Evolutionary conservation across 1,140 invertebrate species (phyloP).

Genomic region (Philopotamus ludificatus): DNA sequence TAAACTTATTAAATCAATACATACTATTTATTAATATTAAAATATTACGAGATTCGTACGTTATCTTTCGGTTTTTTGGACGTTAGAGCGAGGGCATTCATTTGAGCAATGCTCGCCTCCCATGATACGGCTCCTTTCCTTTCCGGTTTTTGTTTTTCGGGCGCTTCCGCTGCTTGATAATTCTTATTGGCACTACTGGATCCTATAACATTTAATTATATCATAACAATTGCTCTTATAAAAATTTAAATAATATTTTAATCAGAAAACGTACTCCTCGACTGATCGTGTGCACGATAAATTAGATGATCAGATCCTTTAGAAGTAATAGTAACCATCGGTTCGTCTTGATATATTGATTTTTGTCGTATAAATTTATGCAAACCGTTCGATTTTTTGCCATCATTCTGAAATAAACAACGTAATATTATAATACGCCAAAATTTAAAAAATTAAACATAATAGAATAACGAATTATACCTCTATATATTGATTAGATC

Average conservation of each 20-base stretch:
- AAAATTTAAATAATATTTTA: not conserved
- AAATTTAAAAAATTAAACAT: too few relatives aligned
- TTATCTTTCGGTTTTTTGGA: conserved; percentile 45
- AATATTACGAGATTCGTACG: conserved; percentile 28
- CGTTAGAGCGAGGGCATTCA: conserved; percentile 50
- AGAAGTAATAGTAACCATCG: conserved; percentile 35
- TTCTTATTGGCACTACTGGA: not conserved
- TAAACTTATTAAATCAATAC: not conserved
- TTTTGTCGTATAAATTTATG: too few relatives aligned
- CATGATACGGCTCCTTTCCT: conserved; percentile 49
- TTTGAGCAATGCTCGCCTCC: conserved; percentile 53
- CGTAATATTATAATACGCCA: too few relatives aligned
- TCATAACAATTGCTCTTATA: not conserved
- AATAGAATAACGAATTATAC: too few relatives aligned
- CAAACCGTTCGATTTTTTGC: conserved; percentile 37
- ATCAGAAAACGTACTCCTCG: conserved; percentile 4
- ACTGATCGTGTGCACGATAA: conserved; percentile 20
- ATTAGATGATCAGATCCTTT: conserved; percentile 29
- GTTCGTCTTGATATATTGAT: too few relatives aligned
- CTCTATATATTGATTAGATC: too few relatives aligned
- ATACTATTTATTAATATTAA: not conserved
- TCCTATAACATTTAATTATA: not conserved
- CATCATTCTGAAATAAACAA: too few relatives aligned
- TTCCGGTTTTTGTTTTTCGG: conserved; percentile 39
- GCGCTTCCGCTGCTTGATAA: not conserved